phyloP scores from a whole-genome alignment of 2,113 vertebrate species.

The Lepidiolamprologus cunningtoni region DNA sequence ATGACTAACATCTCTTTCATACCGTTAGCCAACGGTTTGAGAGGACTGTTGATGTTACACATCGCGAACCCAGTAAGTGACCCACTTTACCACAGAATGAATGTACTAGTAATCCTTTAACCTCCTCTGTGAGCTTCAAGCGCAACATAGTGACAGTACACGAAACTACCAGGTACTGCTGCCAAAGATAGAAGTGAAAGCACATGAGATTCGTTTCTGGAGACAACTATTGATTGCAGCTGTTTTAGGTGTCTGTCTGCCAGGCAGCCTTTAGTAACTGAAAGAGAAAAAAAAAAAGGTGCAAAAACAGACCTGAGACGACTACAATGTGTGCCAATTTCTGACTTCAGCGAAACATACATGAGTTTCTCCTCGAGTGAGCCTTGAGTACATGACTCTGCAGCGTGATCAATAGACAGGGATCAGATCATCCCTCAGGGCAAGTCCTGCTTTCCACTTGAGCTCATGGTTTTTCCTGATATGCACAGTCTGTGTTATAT shows the following conservation, averaged over 20 bases:
- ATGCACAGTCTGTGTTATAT: neutral
- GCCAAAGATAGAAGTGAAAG: neutral
- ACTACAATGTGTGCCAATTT: neutral
- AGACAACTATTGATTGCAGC: constrained; percentile 34
- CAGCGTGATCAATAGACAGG: constrained; percentile 1
- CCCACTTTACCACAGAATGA: neutral
- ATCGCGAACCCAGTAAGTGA: neutral
- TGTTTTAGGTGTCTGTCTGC: neutral
- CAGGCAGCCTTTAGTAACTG: neutral
- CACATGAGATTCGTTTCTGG: constrained; percentile 6
- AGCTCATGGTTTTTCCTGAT: neutral
- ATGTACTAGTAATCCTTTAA: neutral
- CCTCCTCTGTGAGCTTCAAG: neutral
- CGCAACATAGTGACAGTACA: neutral
- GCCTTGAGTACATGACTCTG: neutral
- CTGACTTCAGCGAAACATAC: neutral
- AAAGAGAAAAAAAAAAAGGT: neutral
- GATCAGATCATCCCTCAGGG: neutral
- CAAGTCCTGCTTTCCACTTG: neutral
- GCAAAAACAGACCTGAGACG: neutral
- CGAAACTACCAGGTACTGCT: neutral
- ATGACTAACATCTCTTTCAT: neutral
- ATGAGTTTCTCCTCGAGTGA: neutral
- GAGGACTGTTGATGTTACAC: neutral
- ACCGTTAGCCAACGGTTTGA: neutral